A percentile compares a stretch with the other conserved stretches of the same genome.
These are phyloP conservation scores for Campylomormyrus tamandua DNA, from an alignment of 2,113 vertebrate genomes.

Conservation along the genomic window DNA sequence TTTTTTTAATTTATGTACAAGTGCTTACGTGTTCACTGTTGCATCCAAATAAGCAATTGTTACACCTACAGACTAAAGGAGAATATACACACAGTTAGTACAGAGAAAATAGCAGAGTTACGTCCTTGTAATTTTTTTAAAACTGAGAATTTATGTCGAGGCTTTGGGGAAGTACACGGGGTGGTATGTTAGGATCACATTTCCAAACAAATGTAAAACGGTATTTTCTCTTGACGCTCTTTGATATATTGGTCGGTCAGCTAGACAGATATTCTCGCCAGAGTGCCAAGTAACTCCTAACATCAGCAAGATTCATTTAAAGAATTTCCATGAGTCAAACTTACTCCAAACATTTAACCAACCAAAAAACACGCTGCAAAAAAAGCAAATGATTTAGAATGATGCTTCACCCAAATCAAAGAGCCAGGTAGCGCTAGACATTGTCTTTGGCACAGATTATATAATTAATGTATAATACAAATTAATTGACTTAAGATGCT, in stretches of 20 bases:
- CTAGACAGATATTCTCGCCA: neutral
- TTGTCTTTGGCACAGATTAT: neutral
- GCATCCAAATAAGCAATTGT: neutral
- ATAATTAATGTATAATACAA: neutral
- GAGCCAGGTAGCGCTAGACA: neutral
- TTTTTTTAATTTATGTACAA: neutral
- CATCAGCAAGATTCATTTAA: neutral
- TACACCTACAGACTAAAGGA: neutral
- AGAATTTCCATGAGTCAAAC: neutral
- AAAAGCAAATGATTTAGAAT: neutral
- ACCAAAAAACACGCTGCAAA: neutral
- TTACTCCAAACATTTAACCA: neutral
- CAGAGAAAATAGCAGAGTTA: constrained; percentile 73
- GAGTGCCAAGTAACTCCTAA: neutral
- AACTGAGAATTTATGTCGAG: neutral
- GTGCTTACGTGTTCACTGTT: neutral
- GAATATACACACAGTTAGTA: constrained; percentile 78
- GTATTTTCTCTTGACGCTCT: neutral
- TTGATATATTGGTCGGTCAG: neutral
- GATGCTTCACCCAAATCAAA: neutral
- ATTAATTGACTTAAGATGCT: neutral
- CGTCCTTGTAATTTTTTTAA: neutral
- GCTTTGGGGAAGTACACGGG: neutral
- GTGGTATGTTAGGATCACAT: neutral
- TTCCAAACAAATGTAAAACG: neutral